These are phyloP conservation scores for Drosophila pandora DNA, from an alignment of 1,140 invertebrate genomes.

Conservation along the genomic window DNA sequence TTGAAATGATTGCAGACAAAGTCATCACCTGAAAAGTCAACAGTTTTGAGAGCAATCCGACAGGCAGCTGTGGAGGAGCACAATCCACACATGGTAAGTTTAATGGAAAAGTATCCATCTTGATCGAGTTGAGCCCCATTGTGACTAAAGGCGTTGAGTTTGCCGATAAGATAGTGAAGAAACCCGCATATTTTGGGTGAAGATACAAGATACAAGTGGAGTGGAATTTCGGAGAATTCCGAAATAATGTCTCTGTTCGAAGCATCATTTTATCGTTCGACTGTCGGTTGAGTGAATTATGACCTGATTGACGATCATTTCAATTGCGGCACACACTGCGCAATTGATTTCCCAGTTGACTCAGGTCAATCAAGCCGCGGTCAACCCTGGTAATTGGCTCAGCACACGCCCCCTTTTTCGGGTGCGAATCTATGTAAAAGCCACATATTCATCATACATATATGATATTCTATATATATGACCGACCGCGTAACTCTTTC, in stretches of 20 bases:
- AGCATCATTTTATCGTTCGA: conserved; percentile 43
- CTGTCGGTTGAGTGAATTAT: conserved; percentile 19
- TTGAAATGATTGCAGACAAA: conserved; percentile 28
- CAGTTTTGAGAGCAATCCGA: conserved; percentile 7
- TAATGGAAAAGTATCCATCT: conserved; percentile 7
- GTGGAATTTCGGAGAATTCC: conserved; percentile 33
- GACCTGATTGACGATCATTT: conserved; percentile 42
- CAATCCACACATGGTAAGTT: conserved; percentile 20
- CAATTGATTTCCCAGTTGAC: conserved; percentile 47
- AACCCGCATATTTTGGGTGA: background rate
- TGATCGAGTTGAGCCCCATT: conserved; percentile 8
- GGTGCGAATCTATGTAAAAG: background rate
- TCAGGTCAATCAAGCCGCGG: conserved; percentile 33
- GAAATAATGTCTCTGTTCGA: conserved; percentile 32
- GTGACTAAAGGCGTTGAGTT: background rate
- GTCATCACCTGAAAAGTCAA: conserved; percentile 31
- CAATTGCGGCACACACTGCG: conserved; percentile 42
- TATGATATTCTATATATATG: background rate
- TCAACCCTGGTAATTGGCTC: conserved; percentile 34
- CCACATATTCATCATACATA: background rate
- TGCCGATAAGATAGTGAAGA: conserved; percentile 27
- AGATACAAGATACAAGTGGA: background rate
- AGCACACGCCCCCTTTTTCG: conserved; percentile 17
- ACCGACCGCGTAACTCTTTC: background rate
- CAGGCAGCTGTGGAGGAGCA: conserved; percentile 1